Evolutionary conservation across 2,888 invertebrate genomes (phyloP).

Genomic region (Stictocephala bisonia): DNA sequence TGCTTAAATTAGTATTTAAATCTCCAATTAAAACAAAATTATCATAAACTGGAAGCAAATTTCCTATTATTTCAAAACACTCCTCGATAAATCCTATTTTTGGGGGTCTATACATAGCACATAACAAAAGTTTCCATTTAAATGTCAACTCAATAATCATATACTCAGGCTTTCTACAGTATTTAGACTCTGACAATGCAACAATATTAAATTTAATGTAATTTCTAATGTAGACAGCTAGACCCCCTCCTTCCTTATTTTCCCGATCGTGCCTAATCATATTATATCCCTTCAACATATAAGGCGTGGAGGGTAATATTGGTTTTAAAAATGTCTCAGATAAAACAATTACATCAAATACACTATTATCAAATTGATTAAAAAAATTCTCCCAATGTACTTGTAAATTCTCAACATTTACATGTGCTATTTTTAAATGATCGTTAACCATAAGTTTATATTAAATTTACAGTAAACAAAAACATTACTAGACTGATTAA

Average conservation of each 20-base stretch:
- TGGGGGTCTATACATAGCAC: not conserved
- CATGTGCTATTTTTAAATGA: too few relatives aligned
- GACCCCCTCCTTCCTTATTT: not conserved
- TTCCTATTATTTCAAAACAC: not conserved
- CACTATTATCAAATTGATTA: not conserved
- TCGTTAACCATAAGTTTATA: too few relatives aligned
- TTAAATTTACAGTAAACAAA: too few relatives aligned
- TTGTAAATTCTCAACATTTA: not conserved
- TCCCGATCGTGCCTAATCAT: not conserved
- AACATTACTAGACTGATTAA: too few relatives aligned
- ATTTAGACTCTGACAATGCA: not conserved
- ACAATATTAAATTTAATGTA: not conserved
- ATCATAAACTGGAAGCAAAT: too few relatives aligned
- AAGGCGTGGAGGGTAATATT: not conserved
- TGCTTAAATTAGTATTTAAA: not conserved
- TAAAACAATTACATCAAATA: not conserved
- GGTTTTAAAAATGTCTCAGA: conserved; percentile 18
- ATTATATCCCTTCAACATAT: not conserved
- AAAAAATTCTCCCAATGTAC: not conserved
- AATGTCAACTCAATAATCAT: not conserved
- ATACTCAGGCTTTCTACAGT: not conserved
- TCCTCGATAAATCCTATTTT: not conserved
- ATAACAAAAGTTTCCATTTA: not conserved
- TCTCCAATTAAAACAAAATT: not conserved
- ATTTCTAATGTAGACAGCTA: not conserved